Base-by-base conservation (phyloP, 2,113 vertebrate species). In the Verasper variegatus region DNA sequence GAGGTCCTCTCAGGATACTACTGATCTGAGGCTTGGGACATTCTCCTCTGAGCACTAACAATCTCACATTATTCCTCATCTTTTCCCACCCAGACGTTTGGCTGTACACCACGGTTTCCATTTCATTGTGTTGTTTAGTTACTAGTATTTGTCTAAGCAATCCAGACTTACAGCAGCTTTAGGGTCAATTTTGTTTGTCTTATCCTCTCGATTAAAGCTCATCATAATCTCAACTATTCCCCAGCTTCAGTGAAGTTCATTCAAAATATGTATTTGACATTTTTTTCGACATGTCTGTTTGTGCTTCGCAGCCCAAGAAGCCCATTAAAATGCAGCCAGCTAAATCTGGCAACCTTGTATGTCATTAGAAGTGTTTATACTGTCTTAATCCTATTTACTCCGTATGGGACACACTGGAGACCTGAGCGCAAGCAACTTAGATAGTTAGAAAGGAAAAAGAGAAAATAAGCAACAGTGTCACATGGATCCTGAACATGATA, bases 321-420 rank as follows among this genome's bases (percentile, higher is more conserved):
- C 37, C 64, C 66, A 74, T 86, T 68, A 78, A 59, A 57, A 67
- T 14, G 59, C 18, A 82, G 67, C 76, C 76, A 75, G 81, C 47
- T 64, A 58, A 81, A 68, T 75, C 78, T 83, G 81, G 81, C 81
- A 78, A 56, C 79, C 62, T 37, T 66, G 56, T 55, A 42, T 83
- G 74, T 85, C 80, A 80, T 86, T 79, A 81, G 54, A 76, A 55
- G 68, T 85, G 84, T 88, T 88, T 87, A 89, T n/a, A 52, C 56
- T 78, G 55, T 68, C 68, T 76, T 83, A 87, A 85, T 87, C 81
- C 79, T 82, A 77, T 89, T 88, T 87, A 83, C 66, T 71, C 58
- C 45, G 62, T 4, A n/a, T 55, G 74, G 65, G 74, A 75, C 37
- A 1, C 62, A 52, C 54, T 37, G 51, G 42, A 82, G 83, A 65